A percentile compares a stretch with the other conserved stretches of the same genome.
Conservation (phyloP, 2,888 invertebrate genomes). For the Tenthredo distinguenda region DNA sequence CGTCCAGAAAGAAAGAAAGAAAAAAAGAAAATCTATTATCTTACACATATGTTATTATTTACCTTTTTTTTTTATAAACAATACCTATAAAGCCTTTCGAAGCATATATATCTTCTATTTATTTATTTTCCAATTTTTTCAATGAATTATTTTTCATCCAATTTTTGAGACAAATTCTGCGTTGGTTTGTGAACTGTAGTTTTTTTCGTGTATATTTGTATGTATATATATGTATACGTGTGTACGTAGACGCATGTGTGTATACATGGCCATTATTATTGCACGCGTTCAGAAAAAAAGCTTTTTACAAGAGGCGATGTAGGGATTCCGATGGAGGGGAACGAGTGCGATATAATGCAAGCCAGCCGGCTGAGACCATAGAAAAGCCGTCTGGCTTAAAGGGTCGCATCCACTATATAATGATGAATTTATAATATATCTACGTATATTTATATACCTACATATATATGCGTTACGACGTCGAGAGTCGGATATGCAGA, state of each 20-base stretch:
- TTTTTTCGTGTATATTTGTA: neutral
- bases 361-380: conserved; percentile 69
- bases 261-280: neutral
- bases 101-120: too few species aligned
- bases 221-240: neutral
- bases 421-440: conserved; percentile 37
- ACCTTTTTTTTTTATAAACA: too few species aligned
- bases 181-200: too few species aligned
- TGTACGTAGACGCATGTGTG: neutral
- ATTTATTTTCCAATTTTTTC: neutral
- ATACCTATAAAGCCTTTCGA: too few species aligned
- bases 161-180: too few species aligned
- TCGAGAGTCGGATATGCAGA: neutral
- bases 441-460: neutral
- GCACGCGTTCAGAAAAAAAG: conserved; percentile 65
- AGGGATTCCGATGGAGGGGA: conserved; percentile 62
- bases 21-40: neutral
- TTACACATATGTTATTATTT: too few species aligned
- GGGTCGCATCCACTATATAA: conserved; percentile 67
- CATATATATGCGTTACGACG: neutral
- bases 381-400: conserved; percentile 76
- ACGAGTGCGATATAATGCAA: conserved; percentile 46
- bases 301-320: conserved; percentile 60
- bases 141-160: too few species aligned
- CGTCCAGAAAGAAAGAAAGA: neutral